Base-by-base conservation (phyloP, 2,888 invertebrate genomes). In the Nephrotoma appendiculata region DNA sequence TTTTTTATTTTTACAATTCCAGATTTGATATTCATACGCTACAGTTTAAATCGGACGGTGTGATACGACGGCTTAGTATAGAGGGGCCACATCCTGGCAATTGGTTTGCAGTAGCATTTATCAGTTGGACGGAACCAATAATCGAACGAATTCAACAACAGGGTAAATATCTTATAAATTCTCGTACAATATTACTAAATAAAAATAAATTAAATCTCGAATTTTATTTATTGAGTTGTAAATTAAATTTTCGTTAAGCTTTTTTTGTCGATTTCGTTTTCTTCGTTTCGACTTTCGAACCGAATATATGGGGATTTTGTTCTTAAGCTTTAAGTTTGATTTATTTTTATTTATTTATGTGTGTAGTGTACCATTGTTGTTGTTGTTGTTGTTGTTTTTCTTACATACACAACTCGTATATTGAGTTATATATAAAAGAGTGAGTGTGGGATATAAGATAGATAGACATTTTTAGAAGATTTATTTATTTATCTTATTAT, bases 71-170 rank as follows among this genome's bases (percentile, higher is more conserved):
- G 45, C 93, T 95, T 87, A 93, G 92, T 86, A 93, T 96, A 88
- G 91, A 92, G 42, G 94, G 95, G 87, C 96, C 96, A 0, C 92
- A 93, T 87, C 94, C 96, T 0, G 96, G 97, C 0, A 94, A 94
- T 89, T 97, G 96, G 95, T 97, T 95, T 92, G 95, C 95, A 0
- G 93, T 96, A 86, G 95, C 95, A 6, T 97, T 96, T 90, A 93
- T 96, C 87, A 94, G 95, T 87, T 96, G 96, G 94, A 93, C 94
- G 86, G 95, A 96, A 92, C 96, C 96, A 2, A 93, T 94, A 88
- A 92, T 92, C 41, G 94, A 94, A 89, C 94, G 94, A 88, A 96
- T 96, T 88, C 94, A 94, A 88, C 96, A 96, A 89, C 94, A 96
- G 93, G 96, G 96, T 95, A 91, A 89, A 90, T 89, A 31, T 57